Base-by-base conservation (phyloP, 2,888 invertebrate species). In the Tyria jacobaeae region DNA sequence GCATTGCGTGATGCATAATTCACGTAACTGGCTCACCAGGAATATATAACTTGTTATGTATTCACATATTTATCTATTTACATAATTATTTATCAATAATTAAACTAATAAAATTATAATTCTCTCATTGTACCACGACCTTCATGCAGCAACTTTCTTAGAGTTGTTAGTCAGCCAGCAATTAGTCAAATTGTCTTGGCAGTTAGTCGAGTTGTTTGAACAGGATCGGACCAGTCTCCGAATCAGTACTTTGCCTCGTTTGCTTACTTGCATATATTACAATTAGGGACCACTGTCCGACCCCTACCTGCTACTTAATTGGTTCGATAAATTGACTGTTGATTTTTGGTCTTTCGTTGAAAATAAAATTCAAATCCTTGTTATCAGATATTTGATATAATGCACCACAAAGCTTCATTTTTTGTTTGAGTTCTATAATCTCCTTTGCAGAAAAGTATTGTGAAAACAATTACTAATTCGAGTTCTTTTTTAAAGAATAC, bases 121-220 rank as follows among this genome's bases (percentile, higher is more conserved):
- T 31, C 27, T 44, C 59, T 37, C 54, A 57, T 14, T 79, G 75
- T 69, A 44, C 35, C 59, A n/a, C 71, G 53, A 31, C n/a, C 75
- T 53, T 70, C 61, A 63, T n/a, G 12, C 35, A 56, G 53, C 61
- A 80, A 83, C 76, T 83, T 83, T 83, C 81, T 83, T 78, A 71
- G 71, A 80, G 78, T 76, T 65, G 80, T 75, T 68, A 76, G 78
- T 80, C 78, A 78, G 82, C 78, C 80, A 73, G 74, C 86, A 86
- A 86, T 86, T 86, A 86, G 84, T 81, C 83, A 86, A 86, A 85
- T 86, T 80, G 84, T 71, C 76, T 77, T 71, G 68, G 77, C 69
- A 75, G 78, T 76, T 71, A 76, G 75, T 76, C 70, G 70, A 72
- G 73, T 74, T 80, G 80, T 81, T 75, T 78, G 73, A 64, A 76